Evolutionary conservation across 2,113 vertebrate genomes (phyloP).

Genomic region (Porphyrio hochstetteri): DNA sequence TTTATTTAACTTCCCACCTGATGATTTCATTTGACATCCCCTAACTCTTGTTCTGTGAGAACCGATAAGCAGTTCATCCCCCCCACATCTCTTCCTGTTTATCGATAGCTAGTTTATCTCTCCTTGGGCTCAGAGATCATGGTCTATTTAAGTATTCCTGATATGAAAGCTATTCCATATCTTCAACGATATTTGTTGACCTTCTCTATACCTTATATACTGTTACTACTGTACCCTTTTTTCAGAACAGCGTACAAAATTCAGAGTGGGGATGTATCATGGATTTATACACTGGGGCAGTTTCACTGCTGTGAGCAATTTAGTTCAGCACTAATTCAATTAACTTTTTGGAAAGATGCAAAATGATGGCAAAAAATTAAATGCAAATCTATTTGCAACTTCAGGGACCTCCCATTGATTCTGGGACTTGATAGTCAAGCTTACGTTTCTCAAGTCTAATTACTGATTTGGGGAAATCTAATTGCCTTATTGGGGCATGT

Average conservation of each 20-base stretch:
- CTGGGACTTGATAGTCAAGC: background rate
- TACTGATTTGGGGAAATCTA: background rate
- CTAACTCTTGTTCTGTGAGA: background rate
- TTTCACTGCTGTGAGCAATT: background rate
- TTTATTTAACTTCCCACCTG: background rate
- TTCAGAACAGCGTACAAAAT: background rate
- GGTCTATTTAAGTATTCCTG: background rate
- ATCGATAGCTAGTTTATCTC: background rate
- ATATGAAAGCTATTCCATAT: background rate
- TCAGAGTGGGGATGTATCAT: background rate
- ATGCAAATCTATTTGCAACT: background rate
- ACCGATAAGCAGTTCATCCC: background rate
- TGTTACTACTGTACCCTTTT: background rate
- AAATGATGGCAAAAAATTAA: background rate
- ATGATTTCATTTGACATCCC: background rate
- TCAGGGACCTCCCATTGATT: background rate
- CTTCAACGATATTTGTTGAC: background rate
- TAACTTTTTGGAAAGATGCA: background rate
- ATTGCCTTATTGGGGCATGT: background rate
- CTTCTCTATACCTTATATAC: background rate
- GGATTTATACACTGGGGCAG: background rate
- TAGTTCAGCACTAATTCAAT: background rate
- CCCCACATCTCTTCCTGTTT: rapidly evolving
- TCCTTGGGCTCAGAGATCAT: background rate
- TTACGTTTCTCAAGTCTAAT: background rate